Percentiles rank a stretch among this genome's conserved stretches.
Evolutionary conservation across 2,113 vertebrate species (phyloP).

Genomic region (Vicugna pacos): DNA sequence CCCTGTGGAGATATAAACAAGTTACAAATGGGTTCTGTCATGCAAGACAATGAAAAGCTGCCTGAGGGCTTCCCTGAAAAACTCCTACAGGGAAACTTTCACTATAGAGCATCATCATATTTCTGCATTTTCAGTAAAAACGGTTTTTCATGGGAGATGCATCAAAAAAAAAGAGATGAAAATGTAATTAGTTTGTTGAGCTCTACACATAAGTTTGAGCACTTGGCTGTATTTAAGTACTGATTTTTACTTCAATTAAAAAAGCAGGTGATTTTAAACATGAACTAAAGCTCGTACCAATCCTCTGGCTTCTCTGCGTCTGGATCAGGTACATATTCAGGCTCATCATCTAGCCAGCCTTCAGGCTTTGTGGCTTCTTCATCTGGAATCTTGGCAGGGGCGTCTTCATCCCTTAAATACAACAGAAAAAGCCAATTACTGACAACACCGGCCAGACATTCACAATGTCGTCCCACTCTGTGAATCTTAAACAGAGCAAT

Average conservation of each 20-base stretch:
- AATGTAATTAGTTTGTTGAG: neutral
- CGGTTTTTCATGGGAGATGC: neutral
- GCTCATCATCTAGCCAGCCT: slow-evolving; percentile 97
- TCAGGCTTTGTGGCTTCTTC: slow-evolving; percentile 96
- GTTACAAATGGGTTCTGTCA: neutral
- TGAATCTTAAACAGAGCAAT: neutral
- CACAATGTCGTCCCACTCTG: neutral
- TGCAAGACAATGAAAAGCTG: neutral
- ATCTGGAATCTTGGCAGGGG: slow-evolving; percentile 95
- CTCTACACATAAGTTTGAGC: neutral
- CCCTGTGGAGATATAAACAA: slow-evolving; percentile 87
- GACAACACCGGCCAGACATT: neutral
- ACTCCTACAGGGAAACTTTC: neutral
- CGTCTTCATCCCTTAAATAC: slow-evolving; percentile 95
- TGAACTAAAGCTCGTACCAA: slow-evolving; percentile 88
- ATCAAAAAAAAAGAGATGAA: neutral
- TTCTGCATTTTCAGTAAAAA: neutral
- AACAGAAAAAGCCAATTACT: neutral
- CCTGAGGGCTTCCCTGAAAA: neutral
- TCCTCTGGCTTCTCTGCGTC: slow-evolving; percentile 97
- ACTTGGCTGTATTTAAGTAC: neutral
- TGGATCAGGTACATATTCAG: slow-evolving; percentile 95
- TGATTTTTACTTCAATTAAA: slow-evolving; percentile 3
- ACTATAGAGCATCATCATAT: neutral
- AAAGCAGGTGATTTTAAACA: neutral